A percentile compares a stretch with the other conserved stretches of the same genome.
These are phyloP conservation scores for Lycaena phlaeas DNA, from an alignment of 2,888 invertebrate species.

Conservation along the genomic window DNA sequence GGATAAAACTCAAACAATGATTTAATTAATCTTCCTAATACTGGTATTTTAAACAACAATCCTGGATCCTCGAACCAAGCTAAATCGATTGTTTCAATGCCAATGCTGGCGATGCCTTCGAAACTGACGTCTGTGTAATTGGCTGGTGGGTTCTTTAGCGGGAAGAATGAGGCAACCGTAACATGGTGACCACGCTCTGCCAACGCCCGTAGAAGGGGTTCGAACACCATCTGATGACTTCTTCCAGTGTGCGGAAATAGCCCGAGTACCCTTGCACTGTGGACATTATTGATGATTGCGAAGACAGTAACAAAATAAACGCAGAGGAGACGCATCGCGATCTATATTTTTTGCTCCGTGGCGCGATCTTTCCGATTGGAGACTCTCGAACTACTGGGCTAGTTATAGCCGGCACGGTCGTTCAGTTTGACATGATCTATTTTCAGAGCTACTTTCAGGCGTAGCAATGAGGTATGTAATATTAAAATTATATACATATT, in stretches of 20 bases:
- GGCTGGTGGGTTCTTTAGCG: slow-evolving; percentile 32
- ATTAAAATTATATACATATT: too few relatives aligned
- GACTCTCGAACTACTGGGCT: slow-evolving; percentile 22
- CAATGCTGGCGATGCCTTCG: slow-evolving; percentile 19
- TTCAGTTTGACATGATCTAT: slow-evolving; percentile 20
- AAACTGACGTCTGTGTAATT: slow-evolving; percentile 26
- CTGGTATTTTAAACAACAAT: slow-evolving; percentile 12
- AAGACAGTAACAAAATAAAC: slow-evolving; percentile 26
- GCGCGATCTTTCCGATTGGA: slow-evolving; percentile 22
- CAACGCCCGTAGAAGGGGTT: slow-evolving; percentile 48
- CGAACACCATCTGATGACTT: slow-evolving; percentile 67
- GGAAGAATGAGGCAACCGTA: slow-evolving; percentile 62
- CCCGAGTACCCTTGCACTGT: slow-evolving; percentile 42
- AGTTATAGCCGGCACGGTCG: slow-evolving; percentile 10
- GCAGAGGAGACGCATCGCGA: slow-evolving; percentile 40
- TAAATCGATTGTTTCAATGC: slow-evolving; percentile 21
- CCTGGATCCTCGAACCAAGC: slow-evolving; percentile 14
- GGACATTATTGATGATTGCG: slow-evolving; percentile 30
- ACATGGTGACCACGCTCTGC: slow-evolving; percentile 59
- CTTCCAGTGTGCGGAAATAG: slow-evolving; percentile 58
- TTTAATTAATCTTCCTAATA: slow-evolving; percentile 17
- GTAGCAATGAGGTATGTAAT: neutral
- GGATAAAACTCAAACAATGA: slow-evolving; percentile 13
- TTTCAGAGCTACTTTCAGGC: slow-evolving; percentile 19
- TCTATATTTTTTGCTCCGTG: too few relatives aligned